These are phyloP conservation scores for Ophion slaviceki DNA, from an alignment of 2,888 invertebrate genomes.

Conservation along the genomic window DNA sequence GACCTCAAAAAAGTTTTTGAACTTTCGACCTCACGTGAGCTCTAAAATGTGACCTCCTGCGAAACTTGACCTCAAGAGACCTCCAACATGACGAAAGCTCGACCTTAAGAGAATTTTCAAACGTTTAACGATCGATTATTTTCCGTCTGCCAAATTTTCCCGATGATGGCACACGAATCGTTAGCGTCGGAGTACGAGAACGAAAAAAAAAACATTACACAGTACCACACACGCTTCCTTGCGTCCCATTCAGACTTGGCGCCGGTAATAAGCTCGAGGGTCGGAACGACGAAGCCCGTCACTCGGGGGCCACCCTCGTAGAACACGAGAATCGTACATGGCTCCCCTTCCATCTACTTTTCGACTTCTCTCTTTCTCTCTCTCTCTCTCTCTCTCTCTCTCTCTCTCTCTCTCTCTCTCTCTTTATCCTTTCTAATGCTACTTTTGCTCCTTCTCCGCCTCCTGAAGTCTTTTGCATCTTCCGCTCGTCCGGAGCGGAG, in stretches of 20 bases:
- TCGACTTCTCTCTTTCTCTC: not conserved
- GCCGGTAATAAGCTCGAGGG: conserved; percentile 65
- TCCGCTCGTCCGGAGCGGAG: conserved; percentile 23
- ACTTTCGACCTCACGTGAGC: too few species aligned
- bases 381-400: not conserved
- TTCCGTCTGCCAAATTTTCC: conserved; percentile 18
- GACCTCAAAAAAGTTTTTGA: too few species aligned
- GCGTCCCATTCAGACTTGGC: conserved; percentile 57
- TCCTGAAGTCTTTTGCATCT: conserved; percentile 24
- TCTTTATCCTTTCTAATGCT: conserved; percentile 23
- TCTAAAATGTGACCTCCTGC: not conserved
- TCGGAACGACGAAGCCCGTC: conserved; percentile 44
- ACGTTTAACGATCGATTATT: conserved; percentile 21
- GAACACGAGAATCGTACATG: conserved; percentile 38
- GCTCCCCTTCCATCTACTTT: conserved; percentile 9
- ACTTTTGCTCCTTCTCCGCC: conserved; percentile 14
- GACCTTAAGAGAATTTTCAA: not conserved
- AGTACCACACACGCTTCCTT: conserved; percentile 43
- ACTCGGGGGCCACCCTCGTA: conserved; percentile 57
- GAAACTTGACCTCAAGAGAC: not conserved
- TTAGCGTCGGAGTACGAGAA: conserved; percentile 3
- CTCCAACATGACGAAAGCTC: too few species aligned
- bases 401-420: conserved; percentile 1
- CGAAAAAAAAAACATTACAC: conserved; percentile 19
- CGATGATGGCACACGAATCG: conserved; percentile 17